phyloP scores from a whole-genome alignment of 1,140 invertebrate genomes.

The Limonius californicus region DNA sequence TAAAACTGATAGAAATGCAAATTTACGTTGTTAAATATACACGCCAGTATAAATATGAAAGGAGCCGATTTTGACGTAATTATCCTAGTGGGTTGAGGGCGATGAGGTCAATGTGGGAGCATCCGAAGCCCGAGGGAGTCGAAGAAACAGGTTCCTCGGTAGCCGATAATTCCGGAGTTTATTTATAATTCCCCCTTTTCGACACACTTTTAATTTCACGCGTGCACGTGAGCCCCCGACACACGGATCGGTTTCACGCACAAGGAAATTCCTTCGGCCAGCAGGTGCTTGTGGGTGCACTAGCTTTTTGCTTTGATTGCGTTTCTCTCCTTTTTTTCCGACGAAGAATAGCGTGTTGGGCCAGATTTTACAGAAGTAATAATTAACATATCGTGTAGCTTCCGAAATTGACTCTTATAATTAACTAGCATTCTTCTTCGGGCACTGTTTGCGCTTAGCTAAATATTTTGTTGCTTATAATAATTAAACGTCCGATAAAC shows the following conservation, averaged over 20 bases:
- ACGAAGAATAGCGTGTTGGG: not conserved
- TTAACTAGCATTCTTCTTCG: too few relatives aligned
- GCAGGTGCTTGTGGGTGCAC: not conserved
- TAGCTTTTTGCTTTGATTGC: not conserved
- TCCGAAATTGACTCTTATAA: not conserved
- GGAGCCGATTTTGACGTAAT: slow-evolving; percentile 7
- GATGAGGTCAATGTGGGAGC: slow-evolving; percentile 4
- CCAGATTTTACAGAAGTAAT: not conserved
- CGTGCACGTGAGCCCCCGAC: not conserved
- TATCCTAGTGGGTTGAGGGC: slow-evolving; percentile 5
- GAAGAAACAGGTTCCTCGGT: not conserved
- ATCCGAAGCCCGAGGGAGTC: not conserved
- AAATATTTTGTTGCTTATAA: too few relatives aligned
- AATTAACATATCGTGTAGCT: slow-evolving; percentile 1
- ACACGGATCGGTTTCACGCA: not conserved
- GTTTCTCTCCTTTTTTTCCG: not conserved
- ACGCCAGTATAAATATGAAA: not conserved
- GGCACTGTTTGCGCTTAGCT: too few relatives aligned
- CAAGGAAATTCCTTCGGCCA: not conserved
- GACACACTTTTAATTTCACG: not conserved
- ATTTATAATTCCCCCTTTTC: not conserved
- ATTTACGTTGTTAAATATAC: not conserved
- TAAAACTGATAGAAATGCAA: too few relatives aligned
- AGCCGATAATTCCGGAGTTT: not conserved
- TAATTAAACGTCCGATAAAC: too few relatives aligned